Percentiles rank a stretch among this genome's conserved stretches.
Evolutionary conservation across 2,113 vertebrate species (phyloP).

Genomic region (Cynocephalus volans): DNA sequence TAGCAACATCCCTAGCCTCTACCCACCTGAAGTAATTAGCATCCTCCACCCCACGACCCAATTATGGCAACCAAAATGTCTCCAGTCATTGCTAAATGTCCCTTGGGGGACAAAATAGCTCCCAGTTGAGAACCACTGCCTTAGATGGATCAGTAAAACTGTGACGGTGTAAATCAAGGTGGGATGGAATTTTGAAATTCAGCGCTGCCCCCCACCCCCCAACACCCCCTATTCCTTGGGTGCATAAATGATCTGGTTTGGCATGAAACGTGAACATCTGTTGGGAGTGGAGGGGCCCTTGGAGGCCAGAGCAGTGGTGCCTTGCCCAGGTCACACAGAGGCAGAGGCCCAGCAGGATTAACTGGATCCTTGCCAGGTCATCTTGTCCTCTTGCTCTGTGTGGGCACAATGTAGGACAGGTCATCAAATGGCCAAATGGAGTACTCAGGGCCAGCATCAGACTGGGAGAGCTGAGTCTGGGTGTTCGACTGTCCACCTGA

Average conservation of each 20-base stretch:
- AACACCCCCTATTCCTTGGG: background rate
- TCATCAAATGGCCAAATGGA: background rate
- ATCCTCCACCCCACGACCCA: fast-evolving
- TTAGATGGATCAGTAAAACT: background rate
- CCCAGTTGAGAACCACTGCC: background rate
- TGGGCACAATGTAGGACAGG: background rate
- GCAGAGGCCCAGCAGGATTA: background rate
- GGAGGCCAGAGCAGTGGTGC: background rate
- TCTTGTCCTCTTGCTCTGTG: background rate
- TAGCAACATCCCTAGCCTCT: background rate
- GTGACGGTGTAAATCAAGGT: background rate
- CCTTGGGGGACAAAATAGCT: background rate
- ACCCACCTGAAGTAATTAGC: fast-evolving
- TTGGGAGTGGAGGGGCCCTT: background rate
- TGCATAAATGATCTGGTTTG: background rate
- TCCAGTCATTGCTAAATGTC: background rate
- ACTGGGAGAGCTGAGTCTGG: background rate
- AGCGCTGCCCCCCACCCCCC: no score
- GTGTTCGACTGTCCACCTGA: fast-evolving
- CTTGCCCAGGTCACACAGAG: background rate
- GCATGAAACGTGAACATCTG: background rate
- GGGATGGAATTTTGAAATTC: background rate
- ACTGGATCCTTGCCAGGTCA: background rate
- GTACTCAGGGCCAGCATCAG: fast-evolving
- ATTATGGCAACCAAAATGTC: background rate